phyloP scores from a whole-genome alignment of 2,113 vertebrate species.

The Pao palembangensis region DNA sequence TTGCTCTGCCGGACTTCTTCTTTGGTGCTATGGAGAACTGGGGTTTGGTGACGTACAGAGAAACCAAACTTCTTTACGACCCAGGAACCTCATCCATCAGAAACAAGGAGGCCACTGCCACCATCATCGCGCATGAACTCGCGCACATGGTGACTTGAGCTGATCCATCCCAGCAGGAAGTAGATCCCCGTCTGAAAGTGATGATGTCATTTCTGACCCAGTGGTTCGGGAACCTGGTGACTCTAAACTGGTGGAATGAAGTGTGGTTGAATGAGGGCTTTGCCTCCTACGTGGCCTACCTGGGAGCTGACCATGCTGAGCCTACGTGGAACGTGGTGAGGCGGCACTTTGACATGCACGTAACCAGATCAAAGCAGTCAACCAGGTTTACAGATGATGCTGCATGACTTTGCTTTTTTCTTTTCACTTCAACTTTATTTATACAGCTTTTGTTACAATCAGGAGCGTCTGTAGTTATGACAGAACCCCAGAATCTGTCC shows the following conservation, averaged over 20 bases:
- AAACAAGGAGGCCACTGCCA: conserved; percentile 84
- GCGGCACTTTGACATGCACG: neutral
- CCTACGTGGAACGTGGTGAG: conserved; percentile 79
- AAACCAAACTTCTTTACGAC: conserved; percentile 81
- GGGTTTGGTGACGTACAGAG: conserved; percentile 91
- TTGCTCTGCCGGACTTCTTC: conserved; percentile 86
- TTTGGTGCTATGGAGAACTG: conserved; percentile 96
- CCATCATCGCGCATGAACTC: conserved; percentile 86
- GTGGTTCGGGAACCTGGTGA: conserved; percentile 97
- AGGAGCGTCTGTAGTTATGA: too few species aligned
- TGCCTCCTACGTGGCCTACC: conserved; percentile 87
- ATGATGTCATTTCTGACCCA: neutral
- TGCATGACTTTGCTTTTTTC: too few species aligned
- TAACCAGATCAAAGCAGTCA: neutral
- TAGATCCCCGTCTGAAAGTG: too few species aligned
- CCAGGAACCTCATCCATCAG: conserved; percentile 70
- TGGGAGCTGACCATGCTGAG: conserved; percentile 78
- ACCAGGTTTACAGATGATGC: too few species aligned
- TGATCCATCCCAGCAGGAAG: too few species aligned
- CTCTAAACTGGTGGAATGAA: conserved; percentile 90
- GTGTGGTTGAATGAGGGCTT: conserved; percentile 96
- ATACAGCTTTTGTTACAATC: too few species aligned
- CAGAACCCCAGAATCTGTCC: too few species aligned
- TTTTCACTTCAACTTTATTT: too few species aligned
- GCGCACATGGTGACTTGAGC: conserved; percentile 83